Evolutionary conservation across 2,888 invertebrate species (phyloP).

Genomic region (Merodon equestris): DNA sequence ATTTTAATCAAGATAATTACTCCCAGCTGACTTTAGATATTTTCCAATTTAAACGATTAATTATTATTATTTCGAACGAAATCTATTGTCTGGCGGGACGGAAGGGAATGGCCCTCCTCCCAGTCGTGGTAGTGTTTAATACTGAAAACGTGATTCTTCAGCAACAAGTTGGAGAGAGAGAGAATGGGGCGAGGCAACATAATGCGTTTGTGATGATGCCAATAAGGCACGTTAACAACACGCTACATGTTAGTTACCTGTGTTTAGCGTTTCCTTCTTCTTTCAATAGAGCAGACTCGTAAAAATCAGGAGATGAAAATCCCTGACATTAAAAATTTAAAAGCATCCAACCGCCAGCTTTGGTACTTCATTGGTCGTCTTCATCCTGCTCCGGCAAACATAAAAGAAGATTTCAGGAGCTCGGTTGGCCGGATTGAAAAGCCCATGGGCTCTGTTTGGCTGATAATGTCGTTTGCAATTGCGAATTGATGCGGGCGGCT

Average conservation of each 20-base stretch:
- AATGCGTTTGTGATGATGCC: constrained; percentile 73
- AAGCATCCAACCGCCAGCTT: not conserved
- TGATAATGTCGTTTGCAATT: constrained; percentile 62
- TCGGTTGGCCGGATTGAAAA: too few relatives aligned
- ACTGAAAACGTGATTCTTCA: constrained; percentile 61
- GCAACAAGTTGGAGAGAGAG: constrained; percentile 55
- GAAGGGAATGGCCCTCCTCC: constrained; percentile 8
- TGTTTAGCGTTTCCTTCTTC: constrained; percentile 8
- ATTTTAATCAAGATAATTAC: constrained; percentile 51
- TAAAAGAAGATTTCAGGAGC: too few relatives aligned
- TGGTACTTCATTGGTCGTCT: too few relatives aligned
- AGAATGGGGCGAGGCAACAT: constrained; percentile 37
- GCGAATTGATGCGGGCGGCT: constrained; percentile 48
- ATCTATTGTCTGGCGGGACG: constrained; percentile 16
- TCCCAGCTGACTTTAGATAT: constrained; percentile 38
- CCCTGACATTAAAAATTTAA: constrained; percentile 29
- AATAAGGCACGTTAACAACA: constrained; percentile 75
- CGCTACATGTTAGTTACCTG: constrained; percentile 51
- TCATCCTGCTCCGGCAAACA: too few relatives aligned
- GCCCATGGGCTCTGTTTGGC: not conserved
- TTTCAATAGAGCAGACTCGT: not conserved
- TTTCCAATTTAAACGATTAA: constrained; percentile 34
- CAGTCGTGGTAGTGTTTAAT: too few relatives aligned
- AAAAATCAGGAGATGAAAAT: not conserved
- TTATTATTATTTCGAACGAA: constrained; percentile 37